Evolutionary conservation across 1,140 invertebrate species (phyloP).

Genomic region (Nasonia longicornis): DNA sequence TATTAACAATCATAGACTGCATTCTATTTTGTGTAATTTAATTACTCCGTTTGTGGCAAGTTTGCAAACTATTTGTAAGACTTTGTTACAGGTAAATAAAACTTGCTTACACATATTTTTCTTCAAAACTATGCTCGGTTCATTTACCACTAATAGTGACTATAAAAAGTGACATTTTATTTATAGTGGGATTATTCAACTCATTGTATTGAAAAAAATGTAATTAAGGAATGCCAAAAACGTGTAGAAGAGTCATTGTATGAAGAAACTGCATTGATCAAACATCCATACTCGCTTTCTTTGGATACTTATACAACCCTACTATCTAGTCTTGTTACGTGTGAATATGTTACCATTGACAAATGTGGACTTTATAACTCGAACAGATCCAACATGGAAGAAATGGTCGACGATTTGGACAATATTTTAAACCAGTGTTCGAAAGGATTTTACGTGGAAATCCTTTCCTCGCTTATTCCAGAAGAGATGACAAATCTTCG

Average conservation of each 20-base stretch:
- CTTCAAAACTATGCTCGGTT: too few species aligned
- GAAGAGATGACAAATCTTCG: conserved; percentile 51
- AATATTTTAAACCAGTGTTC: conserved; percentile 54
- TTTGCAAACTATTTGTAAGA: conserved; percentile 61
- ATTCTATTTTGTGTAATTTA: conserved; percentile 67
- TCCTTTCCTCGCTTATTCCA: conserved; percentile 50
- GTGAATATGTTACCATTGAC: conserved; percentile 51
- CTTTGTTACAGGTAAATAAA: conserved; percentile 64
- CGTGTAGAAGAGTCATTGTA: conserved; percentile 58
- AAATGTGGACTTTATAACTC: conserved; percentile 51
- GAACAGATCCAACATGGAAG: conserved; percentile 52
- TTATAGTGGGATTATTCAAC: conserved; percentile 61
- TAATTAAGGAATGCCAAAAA: conserved; percentile 61
- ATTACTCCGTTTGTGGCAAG: conserved; percentile 69
- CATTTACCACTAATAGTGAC: too few species aligned
- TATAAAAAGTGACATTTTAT: conserved; percentile 35
- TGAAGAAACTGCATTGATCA: conserved; percentile 49
- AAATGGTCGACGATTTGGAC: conserved; percentile 53
- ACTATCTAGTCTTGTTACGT: conserved; percentile 56
- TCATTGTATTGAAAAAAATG: conserved; percentile 51
- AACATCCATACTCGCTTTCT: conserved; percentile 63
- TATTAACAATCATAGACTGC: conserved; percentile 58
- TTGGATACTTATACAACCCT: conserved; percentile 63
- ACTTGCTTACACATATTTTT: conserved; percentile 2
- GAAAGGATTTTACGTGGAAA: conserved; percentile 55